Base-by-base conservation (phyloP, 1,140 invertebrate species). In the Campoletis sonorensis region DNA sequence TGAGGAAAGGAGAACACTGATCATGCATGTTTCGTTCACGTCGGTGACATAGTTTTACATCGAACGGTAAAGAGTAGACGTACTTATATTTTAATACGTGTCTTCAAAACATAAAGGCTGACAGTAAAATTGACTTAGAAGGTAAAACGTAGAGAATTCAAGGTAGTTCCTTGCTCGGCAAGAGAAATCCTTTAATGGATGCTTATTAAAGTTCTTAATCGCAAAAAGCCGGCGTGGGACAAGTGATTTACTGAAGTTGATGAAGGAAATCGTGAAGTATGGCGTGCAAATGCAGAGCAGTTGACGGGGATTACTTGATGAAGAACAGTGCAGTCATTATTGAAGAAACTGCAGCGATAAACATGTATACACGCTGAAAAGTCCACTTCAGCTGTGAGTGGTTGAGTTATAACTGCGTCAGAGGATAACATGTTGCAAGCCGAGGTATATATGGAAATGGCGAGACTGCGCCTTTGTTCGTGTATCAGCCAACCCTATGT, bases 321-420 rank as follows among this genome's bases (percentile, higher is more conserved):
- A 70, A 33, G 13, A 37, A 64, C 37, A 18, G 26, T 23, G 61
- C 51, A 67, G 76, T 37, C 67, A 67, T 78, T 45, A 4, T 67
- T 23, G 30, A 27, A 45, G 58, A 21, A 61, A 23, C 16, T 37
- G 61, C 37, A 67, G 16, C 76, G 67, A 70, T 70, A 40, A n/a
- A 45, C 76, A 67, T 33, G 76, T 58, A 78, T 49, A 78, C 33
- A 78, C 40, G 40, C 11, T 45, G 40, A 8, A 45, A 45, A 45
- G 40, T 45, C 40, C 58, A 61, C 37, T 67, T 78, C 16, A 67
- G 61, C 58, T 10, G 26, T 23, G 37, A 37, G 76, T 45, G 58
- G 33, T 33, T 78, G 76, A 78, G 67, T 67, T 78, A 78, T 61
- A 78, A 78, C 76, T 78, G 76, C 76, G 76, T 78, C 76, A 78